phyloP scores from a whole-genome alignment of 1,140 invertebrate genomes.

The Heliothis subflexa region DNA sequence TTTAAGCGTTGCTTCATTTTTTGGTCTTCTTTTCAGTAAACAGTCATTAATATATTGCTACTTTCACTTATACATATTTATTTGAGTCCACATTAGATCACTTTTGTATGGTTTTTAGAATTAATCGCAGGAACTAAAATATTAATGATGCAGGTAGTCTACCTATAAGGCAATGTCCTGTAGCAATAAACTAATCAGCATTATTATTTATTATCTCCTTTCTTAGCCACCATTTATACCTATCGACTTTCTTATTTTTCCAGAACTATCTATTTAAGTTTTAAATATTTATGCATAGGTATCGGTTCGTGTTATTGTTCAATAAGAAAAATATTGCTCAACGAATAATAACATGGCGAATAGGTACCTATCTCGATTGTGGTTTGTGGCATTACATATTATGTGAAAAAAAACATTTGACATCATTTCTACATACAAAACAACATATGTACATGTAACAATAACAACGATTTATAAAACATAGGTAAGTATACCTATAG shows the following conservation, averaged over 20 bases:
- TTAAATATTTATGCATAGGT: too few relatives aligned
- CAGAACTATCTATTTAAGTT: not conserved
- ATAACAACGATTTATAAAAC: constrained; percentile 1
- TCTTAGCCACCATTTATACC: not conserved
- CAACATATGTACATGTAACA: not conserved
- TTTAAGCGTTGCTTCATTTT: too few relatives aligned
- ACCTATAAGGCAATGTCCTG: not conserved
- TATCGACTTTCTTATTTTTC: not conserved
- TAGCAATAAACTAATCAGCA: not conserved
- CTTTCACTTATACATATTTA: too few relatives aligned
- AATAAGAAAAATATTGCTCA: too few relatives aligned
- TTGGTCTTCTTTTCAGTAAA: too few relatives aligned
- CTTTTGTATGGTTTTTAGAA: not conserved
- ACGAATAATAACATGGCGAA: too few relatives aligned
- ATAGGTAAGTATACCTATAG: not conserved
- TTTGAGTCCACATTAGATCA: not conserved
- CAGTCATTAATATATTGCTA: too few relatives aligned
- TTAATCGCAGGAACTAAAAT: not conserved
- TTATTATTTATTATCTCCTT: not conserved
- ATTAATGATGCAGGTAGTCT: not conserved
- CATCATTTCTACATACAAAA: not conserved
- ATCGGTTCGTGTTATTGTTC: too few relatives aligned
- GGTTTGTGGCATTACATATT: not conserved
- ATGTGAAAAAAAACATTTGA: not conserved
- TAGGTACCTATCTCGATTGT: not conserved